These are phyloP conservation scores for Dicycla oo DNA, from an alignment of 2,888 invertebrate species.

Conservation along the genomic window DNA sequence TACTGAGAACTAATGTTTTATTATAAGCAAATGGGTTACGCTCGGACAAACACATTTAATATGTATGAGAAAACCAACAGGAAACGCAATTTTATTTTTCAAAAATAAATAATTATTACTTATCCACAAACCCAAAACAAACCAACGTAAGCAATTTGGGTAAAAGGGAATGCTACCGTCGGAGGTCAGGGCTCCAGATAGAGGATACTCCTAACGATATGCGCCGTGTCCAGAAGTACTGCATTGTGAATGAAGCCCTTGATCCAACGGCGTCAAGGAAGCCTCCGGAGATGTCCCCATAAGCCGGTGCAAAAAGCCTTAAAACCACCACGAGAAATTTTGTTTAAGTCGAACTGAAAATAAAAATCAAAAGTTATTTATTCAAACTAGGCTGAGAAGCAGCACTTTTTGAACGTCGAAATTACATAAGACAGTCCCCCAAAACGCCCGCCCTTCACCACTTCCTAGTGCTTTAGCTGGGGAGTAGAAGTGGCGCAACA, in stretches of 20 bases:
- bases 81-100: background rate
- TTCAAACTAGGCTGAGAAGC: no score
- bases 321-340: no score
- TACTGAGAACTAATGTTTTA: slow-evolving; percentile 22
- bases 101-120: background rate
- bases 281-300: background rate
- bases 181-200: background rate
- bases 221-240: no score
- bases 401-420: no score
- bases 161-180: background rate
- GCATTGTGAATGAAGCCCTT: background rate
- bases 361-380: no score
- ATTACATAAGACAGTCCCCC: no score
- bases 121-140: background rate
- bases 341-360: no score
- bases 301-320: background rate
- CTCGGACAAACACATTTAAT: background rate
- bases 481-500: no score
- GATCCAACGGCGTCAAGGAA: background rate
- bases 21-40: background rate
- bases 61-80: no score
- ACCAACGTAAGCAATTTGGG: background rate
- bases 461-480: no score
- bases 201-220: background rate
- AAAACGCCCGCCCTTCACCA: no score